These are phyloP conservation scores for Ceratotherium simum DNA, from an alignment of 2,113 vertebrate genomes.

Conservation along the genomic window DNA sequence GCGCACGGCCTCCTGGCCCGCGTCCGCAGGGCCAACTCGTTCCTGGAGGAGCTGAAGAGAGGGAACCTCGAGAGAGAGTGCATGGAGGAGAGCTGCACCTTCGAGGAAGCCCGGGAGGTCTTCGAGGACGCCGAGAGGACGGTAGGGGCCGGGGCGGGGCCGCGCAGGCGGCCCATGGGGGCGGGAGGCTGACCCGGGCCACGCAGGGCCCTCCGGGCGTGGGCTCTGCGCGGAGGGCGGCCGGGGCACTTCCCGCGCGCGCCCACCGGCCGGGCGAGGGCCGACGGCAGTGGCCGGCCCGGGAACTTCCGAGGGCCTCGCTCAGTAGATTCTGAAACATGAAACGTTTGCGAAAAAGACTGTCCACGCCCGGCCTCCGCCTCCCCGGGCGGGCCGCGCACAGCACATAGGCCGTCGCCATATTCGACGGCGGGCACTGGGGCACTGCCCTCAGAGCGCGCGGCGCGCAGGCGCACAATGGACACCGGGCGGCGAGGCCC, in stretches of 20 bases:
- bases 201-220: too few species aligned
- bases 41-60: slow-evolving; percentile 89
- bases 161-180: too few species aligned
- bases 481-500: neutral
- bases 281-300: too few species aligned
- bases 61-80: slow-evolving; percentile 96
- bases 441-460: neutral
- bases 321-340: neutral
- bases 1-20: slow-evolving; percentile 90
- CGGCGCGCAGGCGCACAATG: slow-evolving; percentile 39
- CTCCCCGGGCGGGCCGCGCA: too few species aligned
- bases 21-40: slow-evolving; percentile 89
- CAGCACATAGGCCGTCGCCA: too few species aligned
- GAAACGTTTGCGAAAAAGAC: neutral
- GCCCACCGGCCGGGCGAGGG: too few species aligned
- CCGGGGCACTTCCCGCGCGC: too few species aligned
- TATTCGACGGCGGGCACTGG: accelerated
- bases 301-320: neutral
- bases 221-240: too few species aligned
- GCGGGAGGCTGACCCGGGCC: too few species aligned
- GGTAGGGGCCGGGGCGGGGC: slow-evolving; percentile 81
- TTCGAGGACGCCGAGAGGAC: slow-evolving; percentile 91
- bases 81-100: slow-evolving; percentile 91
- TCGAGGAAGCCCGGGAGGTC: slow-evolving; percentile 94
- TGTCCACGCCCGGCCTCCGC: too few species aligned